Evolutionary conservation across 1,140 invertebrate genomes (phyloP), one percentile per base, ranked within the genome.

Genomic region (Muscidifurax raptorellus): DNA sequence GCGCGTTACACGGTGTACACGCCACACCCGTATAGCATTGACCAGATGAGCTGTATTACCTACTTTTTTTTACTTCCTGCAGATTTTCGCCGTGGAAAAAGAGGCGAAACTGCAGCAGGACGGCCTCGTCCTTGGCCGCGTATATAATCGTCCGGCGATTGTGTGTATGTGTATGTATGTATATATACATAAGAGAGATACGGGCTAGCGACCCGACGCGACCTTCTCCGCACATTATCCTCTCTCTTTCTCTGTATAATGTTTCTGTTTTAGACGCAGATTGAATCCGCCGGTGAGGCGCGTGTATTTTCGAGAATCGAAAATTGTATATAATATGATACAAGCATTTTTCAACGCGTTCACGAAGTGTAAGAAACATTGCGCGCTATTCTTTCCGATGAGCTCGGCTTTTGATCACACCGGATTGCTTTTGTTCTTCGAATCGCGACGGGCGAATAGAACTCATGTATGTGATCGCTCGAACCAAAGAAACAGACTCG

Each of bases 291-390:
- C 15, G 15, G 32, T 5, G 32, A 18, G 5, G 22, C 7, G 6
- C 4, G 22, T n/a, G 52, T 59, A 59, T 59, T 18, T 59, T 59
- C 22, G 22, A n/a, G 52, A 59, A 59, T 59, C 52, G 13, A 52
- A 4, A 18, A 18, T 1, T 18, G 18, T 52, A 15, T 52, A 22
- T 52, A 1, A 15, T 52, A 18, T 52, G n/a, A 18, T 52, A 4
- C 1, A 18, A 30, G 64, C 27, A 47, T 52, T 47, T 80, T 18
- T 69, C 27, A 64, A 44, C 32, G n/a, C 78, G 77, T 67, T 79
- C 15, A 36, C 44, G 12, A 78, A 78, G 15, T 66, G 47, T 32
- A n/a, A 78, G 59, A 22, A 64, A 15, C 59, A 32, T 27, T 36
- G 25, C 52, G 28, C 76, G 76, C 22, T 78, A 78, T 36, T 66